Conservation (phyloP, 2,888 invertebrate genomes). For the Lordiphosa fenestrarum region DNA sequence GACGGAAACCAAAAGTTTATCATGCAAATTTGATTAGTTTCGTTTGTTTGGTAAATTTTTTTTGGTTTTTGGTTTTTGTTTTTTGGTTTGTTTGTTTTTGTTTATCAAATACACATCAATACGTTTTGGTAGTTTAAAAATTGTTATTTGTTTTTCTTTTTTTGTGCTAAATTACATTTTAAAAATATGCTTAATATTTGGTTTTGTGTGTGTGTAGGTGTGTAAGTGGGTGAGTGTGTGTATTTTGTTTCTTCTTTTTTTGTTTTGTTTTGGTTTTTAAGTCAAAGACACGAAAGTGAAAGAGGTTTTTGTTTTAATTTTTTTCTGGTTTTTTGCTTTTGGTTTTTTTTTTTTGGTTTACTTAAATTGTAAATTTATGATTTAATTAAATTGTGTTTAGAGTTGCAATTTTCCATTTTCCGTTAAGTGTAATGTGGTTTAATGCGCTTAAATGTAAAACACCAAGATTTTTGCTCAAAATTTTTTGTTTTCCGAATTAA, state of each 20-base stretch:
- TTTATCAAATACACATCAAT: conserved; percentile 70
- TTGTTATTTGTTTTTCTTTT: conserved; percentile 42
- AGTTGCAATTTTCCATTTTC: conserved; percentile 30
- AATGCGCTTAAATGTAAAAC: conserved; percentile 76
- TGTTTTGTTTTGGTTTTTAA: conserved; percentile 66
- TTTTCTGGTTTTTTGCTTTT: conserved; percentile 39
- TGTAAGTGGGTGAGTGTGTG: conserved; percentile 24
- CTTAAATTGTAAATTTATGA: conserved; percentile 44
- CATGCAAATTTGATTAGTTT: conserved; percentile 40
- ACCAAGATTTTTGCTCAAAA: conserved; percentile 76
- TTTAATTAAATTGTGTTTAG: conserved; percentile 42
- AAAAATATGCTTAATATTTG: conserved; percentile 68
- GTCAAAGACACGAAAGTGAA: conserved; percentile 81
- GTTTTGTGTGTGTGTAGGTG: conserved; percentile 31
- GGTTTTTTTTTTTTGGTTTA: conserved; percentile 48
- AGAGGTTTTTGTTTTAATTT: conserved; percentile 76
- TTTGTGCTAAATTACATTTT: conserved; percentile 74
- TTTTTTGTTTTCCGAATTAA: conserved; percentile 58
- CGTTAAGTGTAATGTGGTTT: conserved; percentile 51
- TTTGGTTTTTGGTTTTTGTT: conserved; percentile 36
- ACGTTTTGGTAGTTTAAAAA: conserved; percentile 64
- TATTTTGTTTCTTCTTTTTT: conserved; percentile 19
- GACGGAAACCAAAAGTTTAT: conserved; percentile 23
- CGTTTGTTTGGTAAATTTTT: conserved; percentile 36
- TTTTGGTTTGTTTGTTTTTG: conserved; percentile 14